Conservation (phyloP, 2,888 invertebrate genomes). For the Eilema depressum region DNA sequence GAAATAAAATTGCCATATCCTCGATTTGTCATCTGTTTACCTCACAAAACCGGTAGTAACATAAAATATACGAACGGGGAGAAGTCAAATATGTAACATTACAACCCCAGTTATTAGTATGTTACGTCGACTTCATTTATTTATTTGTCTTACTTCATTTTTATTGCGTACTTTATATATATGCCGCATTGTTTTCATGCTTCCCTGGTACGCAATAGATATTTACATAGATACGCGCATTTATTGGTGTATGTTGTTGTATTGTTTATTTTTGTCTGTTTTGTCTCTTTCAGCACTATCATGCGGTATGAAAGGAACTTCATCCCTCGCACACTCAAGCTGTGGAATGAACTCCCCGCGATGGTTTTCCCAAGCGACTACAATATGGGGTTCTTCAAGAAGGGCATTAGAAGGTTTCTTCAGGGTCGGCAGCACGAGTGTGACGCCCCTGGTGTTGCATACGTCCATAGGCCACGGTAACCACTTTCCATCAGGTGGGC, state of each 20-base stretch:
- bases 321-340: no score
- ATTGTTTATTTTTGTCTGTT: neutral
- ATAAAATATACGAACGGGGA: constrained; percentile 2
- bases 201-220: constrained; percentile 15
- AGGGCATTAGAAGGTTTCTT: no score
- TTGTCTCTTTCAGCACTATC: neutral
- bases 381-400: no score
- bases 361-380: no score
- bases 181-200: constrained; percentile 21
- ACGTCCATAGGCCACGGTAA: no score
- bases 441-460: no score
- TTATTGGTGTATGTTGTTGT: neutral
- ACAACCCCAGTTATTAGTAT: constrained; percentile 21
- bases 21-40: constrained; percentile 6
- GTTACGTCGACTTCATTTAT: constrained; percentile 19
- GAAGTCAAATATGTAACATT: constrained; percentile 21
- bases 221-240: constrained; percentile 3
- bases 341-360: no score
- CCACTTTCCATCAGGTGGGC: no score
- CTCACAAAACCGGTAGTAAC: neutral
- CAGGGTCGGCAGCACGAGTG: no score
- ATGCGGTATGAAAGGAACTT: no score
- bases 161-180: constrained; percentile 21
- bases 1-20: constrained; percentile 3
- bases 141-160: constrained; percentile 25